These are phyloP conservation scores for Sarcophaga rosellei DNA, from an alignment of 2,888 invertebrate genomes.

Conservation along the genomic window DNA sequence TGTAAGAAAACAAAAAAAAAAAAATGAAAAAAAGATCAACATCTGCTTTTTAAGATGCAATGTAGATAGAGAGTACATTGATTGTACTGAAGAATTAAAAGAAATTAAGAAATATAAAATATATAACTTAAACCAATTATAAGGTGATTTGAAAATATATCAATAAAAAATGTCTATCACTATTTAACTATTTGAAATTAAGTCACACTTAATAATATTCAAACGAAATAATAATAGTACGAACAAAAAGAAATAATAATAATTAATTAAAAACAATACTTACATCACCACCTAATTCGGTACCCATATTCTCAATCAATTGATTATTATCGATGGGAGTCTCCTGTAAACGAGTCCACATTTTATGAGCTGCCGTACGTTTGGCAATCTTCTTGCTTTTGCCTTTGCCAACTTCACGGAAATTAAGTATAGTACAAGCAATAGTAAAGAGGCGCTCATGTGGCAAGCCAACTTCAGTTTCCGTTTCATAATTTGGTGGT, in stretches of 20 bases:
- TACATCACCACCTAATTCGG: conserved; percentile 88
- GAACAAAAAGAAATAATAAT: neutral
- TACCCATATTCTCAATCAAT: conserved; percentile 84
- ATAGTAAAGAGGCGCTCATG: conserved; percentile 97
- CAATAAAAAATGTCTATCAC: conserved; percentile 32
- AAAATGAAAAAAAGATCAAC: conserved; percentile 50
- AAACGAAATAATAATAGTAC: neutral
- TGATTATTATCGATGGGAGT: conserved; percentile 87
- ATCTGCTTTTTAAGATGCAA: conserved; percentile 33
- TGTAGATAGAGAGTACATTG: neutral
- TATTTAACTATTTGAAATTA: too few relatives aligned
- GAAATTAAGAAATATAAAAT: conserved; percentile 3
- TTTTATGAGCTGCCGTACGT: conserved; percentile 96
- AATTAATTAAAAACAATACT: conserved; percentile 72
- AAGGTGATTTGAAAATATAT: conserved; percentile 79
- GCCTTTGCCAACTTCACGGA: conserved; percentile 92
- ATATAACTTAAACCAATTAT: conserved; percentile 48
- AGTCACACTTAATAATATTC: neutral
- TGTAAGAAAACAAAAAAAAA: conserved; percentile 75
- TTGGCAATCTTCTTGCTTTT: conserved; percentile 98
- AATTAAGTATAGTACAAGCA: conserved; percentile 92
- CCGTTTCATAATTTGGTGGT: conserved; percentile 95
- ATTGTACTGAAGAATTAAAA: neutral
- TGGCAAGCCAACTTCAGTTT: conserved; percentile 86
- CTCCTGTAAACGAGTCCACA: conserved; percentile 93